Evolutionary conservation across 2,113 vertebrate species (phyloP).

Genomic region (Maccullochella peelii): DNA sequence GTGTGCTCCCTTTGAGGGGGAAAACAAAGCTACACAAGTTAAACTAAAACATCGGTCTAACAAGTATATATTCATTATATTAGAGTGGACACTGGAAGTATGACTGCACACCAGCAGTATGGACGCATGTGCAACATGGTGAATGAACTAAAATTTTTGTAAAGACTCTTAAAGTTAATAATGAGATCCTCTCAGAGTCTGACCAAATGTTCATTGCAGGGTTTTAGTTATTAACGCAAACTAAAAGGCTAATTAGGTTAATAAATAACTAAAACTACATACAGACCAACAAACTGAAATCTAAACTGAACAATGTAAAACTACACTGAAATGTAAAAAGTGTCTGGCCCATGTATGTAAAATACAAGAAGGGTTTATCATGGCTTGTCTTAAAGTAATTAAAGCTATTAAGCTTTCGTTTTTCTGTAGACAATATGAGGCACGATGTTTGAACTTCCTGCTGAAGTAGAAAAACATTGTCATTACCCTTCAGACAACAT

Average conservation of each 20-base stretch:
- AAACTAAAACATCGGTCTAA: not conserved
- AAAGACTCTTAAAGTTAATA: no score
- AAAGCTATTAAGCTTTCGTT: no score
- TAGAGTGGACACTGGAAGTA: not conserved
- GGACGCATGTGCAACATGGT: not conserved
- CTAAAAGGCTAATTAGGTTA: not conserved
- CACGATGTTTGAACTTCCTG: not conserved
- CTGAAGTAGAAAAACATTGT: not conserved
- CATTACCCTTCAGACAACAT: slow-evolving; percentile 94
- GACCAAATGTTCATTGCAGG: not conserved
- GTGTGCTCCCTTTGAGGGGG: not conserved
- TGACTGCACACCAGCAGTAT: not conserved
- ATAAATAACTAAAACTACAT: not conserved
- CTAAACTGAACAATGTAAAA: not conserved
- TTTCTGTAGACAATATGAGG: not conserved
- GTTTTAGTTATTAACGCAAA: not conserved
- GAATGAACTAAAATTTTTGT: not conserved
- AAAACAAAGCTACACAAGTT: not conserved
- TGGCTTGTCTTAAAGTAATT: not conserved
- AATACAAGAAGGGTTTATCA: not conserved
- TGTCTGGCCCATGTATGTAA: not conserved
- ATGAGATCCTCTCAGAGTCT: not conserved
- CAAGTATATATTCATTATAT: not conserved
- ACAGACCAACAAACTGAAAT: not conserved
- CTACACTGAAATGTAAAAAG: not conserved